Base-by-base conservation (phyloP, 1,140 invertebrate genomes). In the Bombus consobrinus region DNA sequence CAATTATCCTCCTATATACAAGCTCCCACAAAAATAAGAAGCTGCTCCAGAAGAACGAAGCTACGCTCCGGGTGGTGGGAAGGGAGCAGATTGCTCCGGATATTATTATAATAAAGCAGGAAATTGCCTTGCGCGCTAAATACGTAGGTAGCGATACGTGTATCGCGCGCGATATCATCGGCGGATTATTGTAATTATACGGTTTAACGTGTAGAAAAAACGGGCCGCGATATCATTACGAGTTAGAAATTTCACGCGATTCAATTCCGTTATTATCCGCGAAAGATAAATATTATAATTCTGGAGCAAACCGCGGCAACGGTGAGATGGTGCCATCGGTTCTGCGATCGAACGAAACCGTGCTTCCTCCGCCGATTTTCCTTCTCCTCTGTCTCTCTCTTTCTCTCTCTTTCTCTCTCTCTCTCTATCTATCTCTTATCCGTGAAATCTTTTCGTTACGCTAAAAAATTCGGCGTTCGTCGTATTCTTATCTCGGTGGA, bases 71-170 rank as follows among this genome's bases (percentile, higher is more conserved):
- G 77, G 83, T 74, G 74, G 82, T 34, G 71, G 79, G 81, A 72
- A 78, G 79, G 81, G 73, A 76, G 83, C 83, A 87, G 82, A 91
- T 90, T 88, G 85, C 89, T 79, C 90, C 90, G 90, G 90, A 91
- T 91, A 91, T 91, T 91, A 91, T 91, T 91, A 91, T 91, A 90
- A 91, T 91, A 90, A 90, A 90, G 87, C 83, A 90, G 90, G 90
- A 91, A 91, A 91, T 91, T 91, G 89, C 84, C 81, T 87, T 76
- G 89, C 79, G 66, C 88, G 90, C 88, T 91, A 91, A 91, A 91
- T 90, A 88, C 89, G 89, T 85, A 88, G 87, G 81, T 88, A 90
- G 89, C 84, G 87, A 83, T 83, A 88, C 83, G 77, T 68, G 86
- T 25, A 75, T 77, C 83, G 87, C 77, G 62, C 88, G 83, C 90